Evolutionary conservation across 2,888 invertebrate species (phyloP).

Genomic region (Glaucopsyche alexis): DNA sequence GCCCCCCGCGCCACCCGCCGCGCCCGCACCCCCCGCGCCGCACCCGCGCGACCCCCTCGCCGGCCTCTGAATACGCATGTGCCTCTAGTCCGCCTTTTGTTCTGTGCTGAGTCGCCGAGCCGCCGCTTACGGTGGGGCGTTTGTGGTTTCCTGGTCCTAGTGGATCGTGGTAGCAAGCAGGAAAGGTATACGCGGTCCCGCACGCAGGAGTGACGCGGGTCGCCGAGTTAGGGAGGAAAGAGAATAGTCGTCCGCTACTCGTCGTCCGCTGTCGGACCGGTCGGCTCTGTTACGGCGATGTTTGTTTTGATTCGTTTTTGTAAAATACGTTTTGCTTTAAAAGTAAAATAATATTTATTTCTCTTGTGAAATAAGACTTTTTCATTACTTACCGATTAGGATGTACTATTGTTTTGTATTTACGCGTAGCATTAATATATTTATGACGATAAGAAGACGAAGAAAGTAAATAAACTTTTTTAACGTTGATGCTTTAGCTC

Average conservation of each 20-base stretch:
- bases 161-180: background rate
- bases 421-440: slow-evolving; percentile 50
- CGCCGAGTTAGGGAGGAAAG: background rate
- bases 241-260: background rate
- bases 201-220: background rate
- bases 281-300: slow-evolving; percentile 41
- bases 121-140: slow-evolving; percentile 14
- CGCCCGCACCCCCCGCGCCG: slow-evolving; percentile 41
- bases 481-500: slow-evolving; percentile 30
- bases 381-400: slow-evolving; percentile 55
- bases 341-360: slow-evolving; percentile 74
- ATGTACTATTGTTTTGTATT: slow-evolving; percentile 54
- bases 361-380: slow-evolving; percentile 50
- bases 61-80: slow-evolving; percentile 43
- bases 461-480: slow-evolving; percentile 30
- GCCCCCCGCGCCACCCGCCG: slow-evolving; percentile 43
- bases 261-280: slow-evolving; percentile 24
- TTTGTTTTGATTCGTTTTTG: slow-evolving; percentile 51
- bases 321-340: slow-evolving; percentile 68
- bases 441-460: slow-evolving; percentile 44
- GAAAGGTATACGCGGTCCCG: background rate
- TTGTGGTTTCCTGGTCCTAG: slow-evolving; percentile 8
- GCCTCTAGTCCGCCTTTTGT: slow-evolving; percentile 40
- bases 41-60: slow-evolving; percentile 42
- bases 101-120: slow-evolving; percentile 25